Evolutionary conservation across 2,113 vertebrate genomes (phyloP).

Genomic region (Paratilapia polleni): DNA sequence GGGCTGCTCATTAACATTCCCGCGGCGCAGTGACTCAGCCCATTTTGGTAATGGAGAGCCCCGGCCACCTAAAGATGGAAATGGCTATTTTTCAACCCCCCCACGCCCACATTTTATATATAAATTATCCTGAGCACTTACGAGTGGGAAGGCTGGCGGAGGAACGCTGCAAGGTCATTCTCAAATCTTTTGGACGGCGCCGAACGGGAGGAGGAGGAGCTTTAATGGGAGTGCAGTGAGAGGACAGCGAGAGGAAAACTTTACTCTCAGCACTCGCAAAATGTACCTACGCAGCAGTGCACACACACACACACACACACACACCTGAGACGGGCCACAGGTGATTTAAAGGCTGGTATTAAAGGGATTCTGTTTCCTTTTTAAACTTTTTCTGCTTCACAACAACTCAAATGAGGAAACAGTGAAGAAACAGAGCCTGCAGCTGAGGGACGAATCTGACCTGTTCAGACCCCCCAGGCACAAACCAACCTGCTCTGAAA

Average conservation of each 20-base stretch:
- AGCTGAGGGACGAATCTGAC: no score
- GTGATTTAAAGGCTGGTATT: background rate
- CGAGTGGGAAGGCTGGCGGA: slow-evolving; percentile 52
- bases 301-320: background rate
- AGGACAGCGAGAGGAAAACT: slow-evolving; percentile 16
- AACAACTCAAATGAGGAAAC: background rate
- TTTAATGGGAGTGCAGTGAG: slow-evolving; percentile 62
- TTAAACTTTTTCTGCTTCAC: background rate
- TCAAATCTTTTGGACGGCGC: slow-evolving; percentile 73
- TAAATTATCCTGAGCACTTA: slow-evolving; percentile 83
- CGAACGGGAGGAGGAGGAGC: slow-evolving; percentile 22
- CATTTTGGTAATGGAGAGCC: slow-evolving; percentile 85
- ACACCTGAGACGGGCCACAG: background rate
- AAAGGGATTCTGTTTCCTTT: background rate
- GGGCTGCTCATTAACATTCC: slow-evolving; percentile 81
- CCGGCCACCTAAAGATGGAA: slow-evolving; percentile 83
- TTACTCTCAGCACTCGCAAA: no score
- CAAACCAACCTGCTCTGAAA: no score
- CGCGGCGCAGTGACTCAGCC: slow-evolving; percentile 83
- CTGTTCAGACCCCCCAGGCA: no score
- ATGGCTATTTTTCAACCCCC: slow-evolving; percentile 83
- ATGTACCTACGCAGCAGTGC: background rate
- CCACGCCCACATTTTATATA: slow-evolving; percentile 78
- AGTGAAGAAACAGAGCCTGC: background rate
- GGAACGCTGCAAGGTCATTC: slow-evolving; percentile 78